A percentile compares a stretch with the other conserved stretches of the same genome.
phyloP scores from a whole-genome alignment of 2,797 vertebrate genomes.

The Zenarchopterus dispar region DNA sequence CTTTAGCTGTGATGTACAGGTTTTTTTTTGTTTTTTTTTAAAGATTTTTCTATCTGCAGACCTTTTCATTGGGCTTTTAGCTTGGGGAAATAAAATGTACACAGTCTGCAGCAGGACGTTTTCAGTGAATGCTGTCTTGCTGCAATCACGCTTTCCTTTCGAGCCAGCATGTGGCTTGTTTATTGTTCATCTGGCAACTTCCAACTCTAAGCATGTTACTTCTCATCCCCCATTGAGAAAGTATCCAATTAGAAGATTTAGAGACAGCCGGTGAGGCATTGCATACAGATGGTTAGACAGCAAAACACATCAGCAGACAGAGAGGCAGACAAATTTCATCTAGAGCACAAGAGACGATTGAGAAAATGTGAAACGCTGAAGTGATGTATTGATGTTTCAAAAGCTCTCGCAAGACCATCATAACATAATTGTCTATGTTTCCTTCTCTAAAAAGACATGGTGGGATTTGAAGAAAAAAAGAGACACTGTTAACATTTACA shows the following conservation, averaged over 20 bases:
- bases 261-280: constrained; percentile 7
- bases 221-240: constrained; percentile 11
- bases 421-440: too few relatives aligned
- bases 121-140: not conserved
- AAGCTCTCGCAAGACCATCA: too few relatives aligned
- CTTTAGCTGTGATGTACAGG: not conserved
- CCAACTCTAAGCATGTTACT: constrained; percentile 10
- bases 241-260: constrained; percentile 7
- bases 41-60: not conserved
- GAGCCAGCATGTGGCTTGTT: constrained; percentile 4
- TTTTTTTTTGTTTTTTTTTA: constrained; percentile 8
- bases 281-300: constrained; percentile 15
- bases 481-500: not conserved
- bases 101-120: constrained; percentile 1
- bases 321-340: not conserved
- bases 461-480: not conserved
- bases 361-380: too few relatives aligned
- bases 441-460: not conserved
- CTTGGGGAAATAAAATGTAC: not conserved
- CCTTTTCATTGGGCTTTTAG: not conserved
- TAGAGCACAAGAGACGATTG: too few relatives aligned
- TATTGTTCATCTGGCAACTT: constrained; percentile 8
- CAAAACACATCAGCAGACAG: constrained; percentile 8
- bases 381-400: too few relatives aligned
- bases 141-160: constrained; percentile 5